Conservation (phyloP, 2,113 vertebrate genomes). For the Labeo rohita region DNA sequence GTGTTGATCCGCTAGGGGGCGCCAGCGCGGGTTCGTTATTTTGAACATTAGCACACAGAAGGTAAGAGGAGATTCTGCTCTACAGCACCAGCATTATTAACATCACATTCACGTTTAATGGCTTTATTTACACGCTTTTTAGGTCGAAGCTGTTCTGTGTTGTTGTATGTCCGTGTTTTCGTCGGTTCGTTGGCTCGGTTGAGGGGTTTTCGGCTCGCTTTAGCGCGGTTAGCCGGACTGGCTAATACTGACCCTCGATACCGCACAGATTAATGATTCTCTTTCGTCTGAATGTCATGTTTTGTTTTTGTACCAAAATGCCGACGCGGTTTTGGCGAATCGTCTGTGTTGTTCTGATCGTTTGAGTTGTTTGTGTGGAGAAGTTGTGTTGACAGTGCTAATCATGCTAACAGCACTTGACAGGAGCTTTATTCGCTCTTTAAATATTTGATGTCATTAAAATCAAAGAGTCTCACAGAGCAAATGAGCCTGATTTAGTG, state of each 20-base stretch:
- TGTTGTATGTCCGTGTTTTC: too few species aligned
- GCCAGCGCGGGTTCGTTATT: neutral
- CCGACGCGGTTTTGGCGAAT: neutral
- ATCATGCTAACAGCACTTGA: neutral
- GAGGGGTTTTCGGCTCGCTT: too few species aligned
- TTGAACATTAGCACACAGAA: neutral
- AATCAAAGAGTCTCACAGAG: neutral
- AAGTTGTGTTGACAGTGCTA: neutral
- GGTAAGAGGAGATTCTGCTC: neutral
- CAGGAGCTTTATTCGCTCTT: neutral
- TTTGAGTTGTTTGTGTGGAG: neutral
- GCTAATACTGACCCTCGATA: neutral
- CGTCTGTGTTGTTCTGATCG: neutral
- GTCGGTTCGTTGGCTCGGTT: too few species aligned
- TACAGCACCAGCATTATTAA: neutral
- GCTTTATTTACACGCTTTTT: too few species aligned
- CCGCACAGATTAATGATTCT: neutral
- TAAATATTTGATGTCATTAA: neutral
- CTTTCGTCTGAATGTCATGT: neutral
- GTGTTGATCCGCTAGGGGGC: neutral
- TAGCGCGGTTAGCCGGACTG: constrained; percentile 14
- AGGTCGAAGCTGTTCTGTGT: neutral
- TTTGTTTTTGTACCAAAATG: neutral
- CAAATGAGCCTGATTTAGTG: neutral
- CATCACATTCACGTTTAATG: neutral